Evolutionary conservation across 2,888 invertebrate genomes (phyloP), one percentile per base, ranked within the genome.

Genomic region (Coronaproctus castanopsis): DNA sequence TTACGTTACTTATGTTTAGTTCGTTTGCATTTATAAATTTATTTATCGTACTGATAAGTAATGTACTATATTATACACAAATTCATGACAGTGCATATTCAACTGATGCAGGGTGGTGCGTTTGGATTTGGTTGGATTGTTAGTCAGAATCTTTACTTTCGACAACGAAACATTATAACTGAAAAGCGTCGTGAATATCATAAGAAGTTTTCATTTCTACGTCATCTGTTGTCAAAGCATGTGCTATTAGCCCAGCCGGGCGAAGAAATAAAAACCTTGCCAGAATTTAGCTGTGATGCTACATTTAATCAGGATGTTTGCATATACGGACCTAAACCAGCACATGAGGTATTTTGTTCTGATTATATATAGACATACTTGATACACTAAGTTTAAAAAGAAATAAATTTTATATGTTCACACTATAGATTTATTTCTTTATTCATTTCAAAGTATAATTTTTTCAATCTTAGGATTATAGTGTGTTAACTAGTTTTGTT

Each of bases 101-200:
- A n/a, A n/a, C n/a, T n/a, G n/a, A 71, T 72, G 62, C 72, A 81
- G 81, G 79, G 80, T 64, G 76, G 80, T 65, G 76, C 77, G 20
- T 68, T 81, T 54, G 77, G 80, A 19, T 68, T 80, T 61, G 80
- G 81, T 52, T 81, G 79, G 78, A 77, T 79, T 61, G 74, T 80
- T 21, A 79, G 77, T 66, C 80, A 81, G 65, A 70, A 79, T 1
- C 69, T 79, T 54, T 71, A 72, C 61, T 65, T 72, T 2, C 69
- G 68, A 18, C 65, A 66, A 20, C 69, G 69, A 62, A 69, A 66
- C 36, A 58, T 68, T 21, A 67, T 66, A 57, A 66, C 67, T 50
- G 66, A 64, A 53, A 59, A 61, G 53, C 24, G 36, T 23, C 2
- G 21, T 20, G 57, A n/a, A 52, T 58, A 2, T 54, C 24, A 55